Evolutionary conservation across 2,113 vertebrate genomes (phyloP), one percentile per base, ranked within the genome.

Genomic region (Odontophorus gujanensis): DNA sequence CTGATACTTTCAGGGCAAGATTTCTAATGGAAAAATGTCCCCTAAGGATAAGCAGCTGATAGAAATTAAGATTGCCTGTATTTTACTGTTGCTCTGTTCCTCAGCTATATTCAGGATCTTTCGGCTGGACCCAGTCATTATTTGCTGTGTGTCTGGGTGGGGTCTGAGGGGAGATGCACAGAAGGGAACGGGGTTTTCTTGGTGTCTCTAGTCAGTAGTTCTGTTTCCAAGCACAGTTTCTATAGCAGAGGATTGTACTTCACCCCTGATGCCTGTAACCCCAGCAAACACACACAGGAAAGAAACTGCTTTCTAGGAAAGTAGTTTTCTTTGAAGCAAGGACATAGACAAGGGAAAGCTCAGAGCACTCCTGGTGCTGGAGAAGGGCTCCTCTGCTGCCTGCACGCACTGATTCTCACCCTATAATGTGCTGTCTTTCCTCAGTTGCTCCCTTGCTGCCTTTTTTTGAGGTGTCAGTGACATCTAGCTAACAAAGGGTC

Each of bases 401-500:
- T 43, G 42, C 30, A 48, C 1, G 0, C 36, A 47, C 38, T 2
- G 0, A 75, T 48, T 90, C 76, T 42, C 69, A 71, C 40, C 25
- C 42, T 26, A 53, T 30, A 73, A 19, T 58, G 74, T 58, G 20
- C 26, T 75, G 16, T 18, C 32, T 40, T 87, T 14, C 47, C 57
- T 58, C 57, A 71, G 8, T 24, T 71, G 38, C 30, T 47, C 57
- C 55, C 58, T 19, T 2, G 3, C 38, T 62, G 57, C 73, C 59
- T 69, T 77, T 48, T 43, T 75, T 42, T 38, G 58, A 69, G 45
- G 19, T 67, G 65, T 75, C 83, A 80, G 77, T 15, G 48, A 89
- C 40, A 85, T 38, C 38, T 88, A 88, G 51, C 58, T 80, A 93
- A 81, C 42, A 88, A 84, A 89, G 57, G 55, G 48, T 86, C 40